Percentiles rank a stretch among this genome's conserved stretches.
Conservation (phyloP, 2,797 vertebrate genomes). For the Helarctos malayanus region DNA sequence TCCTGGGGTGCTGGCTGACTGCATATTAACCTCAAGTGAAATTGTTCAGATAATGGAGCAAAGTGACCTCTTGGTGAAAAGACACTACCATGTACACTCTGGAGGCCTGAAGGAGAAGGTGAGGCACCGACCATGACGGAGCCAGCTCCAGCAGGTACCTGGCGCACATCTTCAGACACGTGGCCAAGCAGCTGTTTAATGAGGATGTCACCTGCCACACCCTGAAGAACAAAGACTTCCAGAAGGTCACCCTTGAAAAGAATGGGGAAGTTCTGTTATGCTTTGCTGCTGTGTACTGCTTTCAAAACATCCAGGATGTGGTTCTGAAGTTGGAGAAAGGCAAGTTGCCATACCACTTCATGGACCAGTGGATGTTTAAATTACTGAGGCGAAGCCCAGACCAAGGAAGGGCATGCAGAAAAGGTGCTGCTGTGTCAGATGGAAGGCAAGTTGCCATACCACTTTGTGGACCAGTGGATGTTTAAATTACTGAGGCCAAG, state of each 20-base stretch:
- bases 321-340: conserved; percentile 96
- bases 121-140: conserved; percentile 91
- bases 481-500: conserved; percentile 96
- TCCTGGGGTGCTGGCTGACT: conserved; percentile 96
- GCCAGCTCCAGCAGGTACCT: conserved; percentile 95
- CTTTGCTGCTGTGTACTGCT: conserved; percentile 96
- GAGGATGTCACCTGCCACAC: conserved; percentile 86
- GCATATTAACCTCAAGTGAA: conserved; percentile 98
- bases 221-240: conserved; percentile 96
- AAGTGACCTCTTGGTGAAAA: conserved; percentile 90
- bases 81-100: conserved; percentile 93
- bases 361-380: conserved; percentile 92
- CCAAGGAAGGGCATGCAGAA: conserved; percentile 90
- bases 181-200: conserved; percentile 97
- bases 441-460: conserved; percentile 94
- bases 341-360: conserved; percentile 93
- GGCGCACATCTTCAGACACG: conserved; percentile 95
- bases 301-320: conserved; percentile 97
- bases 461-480: conserved; percentile 90
- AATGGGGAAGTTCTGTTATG: conserved; percentile 95
- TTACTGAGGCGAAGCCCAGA: conserved; percentile 95
- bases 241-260: conserved; percentile 96
- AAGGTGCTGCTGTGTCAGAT: conserved; percentile 93
- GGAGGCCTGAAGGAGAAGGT: conserved; percentile 88
- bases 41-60: conserved; percentile 95